Evolutionary conservation across 2,113 vertebrate genomes (phyloP), one percentile per base, ranked within the genome.

Genomic region (Panurus biarmicus): DNA sequence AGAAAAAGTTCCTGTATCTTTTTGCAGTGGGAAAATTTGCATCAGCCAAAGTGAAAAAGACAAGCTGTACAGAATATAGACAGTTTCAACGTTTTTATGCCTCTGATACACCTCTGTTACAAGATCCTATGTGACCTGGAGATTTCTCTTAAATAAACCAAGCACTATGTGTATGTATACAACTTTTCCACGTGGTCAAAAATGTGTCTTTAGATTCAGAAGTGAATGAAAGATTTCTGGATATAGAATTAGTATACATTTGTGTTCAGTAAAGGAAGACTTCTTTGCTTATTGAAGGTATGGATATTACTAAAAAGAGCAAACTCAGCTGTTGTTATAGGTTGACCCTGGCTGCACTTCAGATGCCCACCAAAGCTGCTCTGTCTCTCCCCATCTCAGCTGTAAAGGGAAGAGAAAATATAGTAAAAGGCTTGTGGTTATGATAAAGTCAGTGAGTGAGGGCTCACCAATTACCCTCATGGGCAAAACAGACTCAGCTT

Each of bases 381-480:
- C 36, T 25, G 12, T 45, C 33, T 29, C 19, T 64, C 23, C 16
- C 16, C 5, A 3, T 36, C 9, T 77, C 65, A 51, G 25, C 33
- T 51, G 23, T 16, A 54, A 35, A 72, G 13, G 7, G 10, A 26
- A 64, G 44, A 57, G 16, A 84, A 71, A 64, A 57, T 22, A 22
- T 1, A 38, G 25, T 20, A 57, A 65, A 77, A 51, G 20, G 3
- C 16, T 65, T 0, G 0, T 29, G 15, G 42, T 44, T 10, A 1
- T 56, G 31, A 31, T n/a, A 29, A 28, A 15, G 33, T 28, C 53
- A 74, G 38, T 15, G 26, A 58, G 14, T 36, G 19, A 45, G 24
- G 33, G 36, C 12, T 50, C 25, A 33, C 9, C 42, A 50, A 11
- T 71, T 64, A 36, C 13, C 5, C 2, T 57, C 9, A 18, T 17